phyloP scores from a whole-genome alignment of 2,797 vertebrate genomes.

The Takifugu ocellatus region DNA sequence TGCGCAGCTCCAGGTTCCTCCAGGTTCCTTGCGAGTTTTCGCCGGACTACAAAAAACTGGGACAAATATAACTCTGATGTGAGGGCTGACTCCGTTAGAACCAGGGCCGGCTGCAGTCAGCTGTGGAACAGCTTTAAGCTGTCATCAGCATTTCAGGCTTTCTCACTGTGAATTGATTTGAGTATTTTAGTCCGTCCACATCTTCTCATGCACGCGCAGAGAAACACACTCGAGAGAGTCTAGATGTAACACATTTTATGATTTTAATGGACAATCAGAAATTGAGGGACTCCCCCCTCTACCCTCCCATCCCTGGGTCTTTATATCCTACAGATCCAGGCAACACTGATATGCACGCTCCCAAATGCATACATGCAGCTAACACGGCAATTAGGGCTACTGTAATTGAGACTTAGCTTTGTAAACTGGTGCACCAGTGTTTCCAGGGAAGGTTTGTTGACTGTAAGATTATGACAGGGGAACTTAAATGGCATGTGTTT shows the following conservation, averaged over 20 bases:
- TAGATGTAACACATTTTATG: constrained; percentile 20
- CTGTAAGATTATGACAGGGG: constrained; percentile 58
- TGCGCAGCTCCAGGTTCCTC: too few relatives aligned
- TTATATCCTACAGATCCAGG: constrained; percentile 23
- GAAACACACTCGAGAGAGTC: constrained; percentile 1
- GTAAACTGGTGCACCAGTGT: constrained; percentile 56
- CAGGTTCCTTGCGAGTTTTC: too few relatives aligned
- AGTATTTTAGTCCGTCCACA: constrained; percentile 4
- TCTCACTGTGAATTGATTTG: constrained; percentile 7
- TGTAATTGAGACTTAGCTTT: constrained; percentile 66
- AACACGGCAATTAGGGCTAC: constrained; percentile 60
- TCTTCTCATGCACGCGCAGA: neutral
- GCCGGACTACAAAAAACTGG: constrained; percentile 6
- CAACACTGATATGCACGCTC: constrained; percentile 46
- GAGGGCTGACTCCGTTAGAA: constrained; percentile 8
- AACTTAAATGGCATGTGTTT: constrained; percentile 69
- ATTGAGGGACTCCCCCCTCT: constrained; percentile 24
- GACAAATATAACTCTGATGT: constrained; percentile 54
- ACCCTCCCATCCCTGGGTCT: constrained; percentile 21
- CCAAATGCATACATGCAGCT: constrained; percentile 41
- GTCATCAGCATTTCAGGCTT: neutral
- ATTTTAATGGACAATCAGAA: constrained; percentile 13
- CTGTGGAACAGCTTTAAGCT: constrained; percentile 13
- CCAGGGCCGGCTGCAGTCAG: neutral
- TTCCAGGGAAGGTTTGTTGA: constrained; percentile 69